Percentiles rank a stretch among this genome's conserved stretches.
Conservation (phyloP, 2,113 vertebrate species). For the Salvelinus fontinalis region DNA sequence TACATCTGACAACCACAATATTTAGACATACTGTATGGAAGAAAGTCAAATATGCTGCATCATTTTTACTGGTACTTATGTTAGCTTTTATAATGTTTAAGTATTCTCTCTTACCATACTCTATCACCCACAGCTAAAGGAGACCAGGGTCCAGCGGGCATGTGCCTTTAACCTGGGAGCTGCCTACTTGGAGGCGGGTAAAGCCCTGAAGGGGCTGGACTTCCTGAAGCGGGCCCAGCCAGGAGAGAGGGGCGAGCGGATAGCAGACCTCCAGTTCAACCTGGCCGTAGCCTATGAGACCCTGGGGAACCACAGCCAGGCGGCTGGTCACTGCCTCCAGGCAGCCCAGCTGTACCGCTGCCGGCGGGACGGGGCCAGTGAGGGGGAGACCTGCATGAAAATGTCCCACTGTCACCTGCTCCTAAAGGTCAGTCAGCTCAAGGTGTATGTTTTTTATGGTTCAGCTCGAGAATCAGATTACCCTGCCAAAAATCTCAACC, state of each 20-base stretch:
- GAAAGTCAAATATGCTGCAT: no score
- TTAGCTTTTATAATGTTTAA: neutral
- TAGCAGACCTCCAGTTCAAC: constrained; percentile 79
- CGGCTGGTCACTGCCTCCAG: constrained; percentile 63
- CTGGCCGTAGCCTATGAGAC: constrained; percentile 74
- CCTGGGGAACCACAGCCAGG: constrained; percentile 67
- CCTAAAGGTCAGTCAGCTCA: constrained; percentile 56
- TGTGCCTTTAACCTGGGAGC: constrained; percentile 87
- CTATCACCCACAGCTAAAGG: constrained; percentile 53
- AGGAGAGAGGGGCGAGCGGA: constrained; percentile 37
- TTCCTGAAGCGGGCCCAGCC: constrained; percentile 73
- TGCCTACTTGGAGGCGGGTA: constrained; percentile 79
- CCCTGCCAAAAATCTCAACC: no score
- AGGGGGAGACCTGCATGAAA: constrained; percentile 68
- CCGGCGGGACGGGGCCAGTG: constrained; percentile 48
- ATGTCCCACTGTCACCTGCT: constrained; percentile 79
- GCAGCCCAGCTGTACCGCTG: constrained; percentile 56
- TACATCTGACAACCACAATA: no score
- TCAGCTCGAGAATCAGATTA: no score
- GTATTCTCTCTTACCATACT: neutral
- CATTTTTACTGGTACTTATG: no score
- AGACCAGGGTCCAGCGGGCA: constrained; percentile 56
- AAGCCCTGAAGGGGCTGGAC: constrained; percentile 73
- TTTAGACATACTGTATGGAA: no score
- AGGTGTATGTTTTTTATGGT: neutral